phyloP scores from a whole-genome alignment of 2,113 vertebrate species.

The Tympanuchus pallidicinctus region DNA sequence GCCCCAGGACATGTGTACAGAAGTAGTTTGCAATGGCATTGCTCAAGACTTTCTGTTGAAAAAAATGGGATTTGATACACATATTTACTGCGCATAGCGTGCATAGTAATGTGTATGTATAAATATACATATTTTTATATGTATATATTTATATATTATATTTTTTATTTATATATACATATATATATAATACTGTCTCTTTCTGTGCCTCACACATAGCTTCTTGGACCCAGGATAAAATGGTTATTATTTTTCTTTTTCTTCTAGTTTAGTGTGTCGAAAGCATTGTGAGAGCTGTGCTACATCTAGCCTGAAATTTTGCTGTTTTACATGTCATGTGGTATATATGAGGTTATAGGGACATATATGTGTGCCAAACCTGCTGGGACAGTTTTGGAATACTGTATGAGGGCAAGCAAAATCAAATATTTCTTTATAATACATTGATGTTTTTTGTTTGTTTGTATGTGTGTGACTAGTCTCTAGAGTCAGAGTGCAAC shows the following conservation, averaged over 20 bases:
- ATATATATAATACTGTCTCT: not conserved
- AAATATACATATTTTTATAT: not conserved
- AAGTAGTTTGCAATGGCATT: not conserved
- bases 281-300: not conserved
- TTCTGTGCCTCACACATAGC: not conserved
- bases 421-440: not conserved
- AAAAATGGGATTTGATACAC: not conserved
- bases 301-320: not conserved
- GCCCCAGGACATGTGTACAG: not conserved
- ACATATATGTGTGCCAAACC: not conserved
- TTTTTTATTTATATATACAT: not conserved
- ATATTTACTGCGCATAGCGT: not conserved
- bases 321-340: not conserved
- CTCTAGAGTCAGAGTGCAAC: not conserved
- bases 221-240: not conserved
- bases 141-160: too few relatives aligned
- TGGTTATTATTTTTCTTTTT: not conserved
- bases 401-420: rapidly evolving
- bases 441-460: too few relatives aligned
- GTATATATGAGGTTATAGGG: not conserved
- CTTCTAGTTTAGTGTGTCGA: not conserved
- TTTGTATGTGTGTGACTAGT: not conserved
- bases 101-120: not conserved
- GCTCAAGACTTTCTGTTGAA: not conserved
- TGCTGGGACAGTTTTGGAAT: not conserved